phyloP scores from a whole-genome alignment of 2,113 vertebrate genomes.

The Chascanopsetta lugubris region DNA sequence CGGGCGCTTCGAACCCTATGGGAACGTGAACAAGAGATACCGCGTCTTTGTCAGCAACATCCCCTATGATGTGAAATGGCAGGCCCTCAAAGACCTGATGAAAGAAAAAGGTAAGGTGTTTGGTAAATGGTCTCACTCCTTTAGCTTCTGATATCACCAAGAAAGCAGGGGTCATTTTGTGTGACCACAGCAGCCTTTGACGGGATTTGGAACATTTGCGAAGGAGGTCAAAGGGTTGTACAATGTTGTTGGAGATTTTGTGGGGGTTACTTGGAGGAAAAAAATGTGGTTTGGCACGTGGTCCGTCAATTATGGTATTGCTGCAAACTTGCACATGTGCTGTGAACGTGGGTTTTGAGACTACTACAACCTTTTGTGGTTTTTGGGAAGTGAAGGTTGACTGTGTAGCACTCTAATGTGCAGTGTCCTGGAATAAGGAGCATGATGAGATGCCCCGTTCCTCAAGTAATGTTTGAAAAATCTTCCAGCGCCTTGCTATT shows the following conservation, averaged over 20 bases:
- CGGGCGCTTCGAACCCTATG: constrained; percentile 91
- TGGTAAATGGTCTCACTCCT: neutral
- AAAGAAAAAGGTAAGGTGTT: constrained; percentile 94
- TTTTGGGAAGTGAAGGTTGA: constrained; percentile 44
- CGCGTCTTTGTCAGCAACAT: constrained; percentile 98
- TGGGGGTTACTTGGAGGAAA: constrained; percentile 44
- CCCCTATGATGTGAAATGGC: constrained; percentile 98
- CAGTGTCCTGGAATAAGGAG: constrained; percentile 38
- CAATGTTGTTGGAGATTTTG: constrained; percentile 37
- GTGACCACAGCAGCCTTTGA: constrained; percentile 46
- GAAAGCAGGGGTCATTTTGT: constrained; percentile 42
- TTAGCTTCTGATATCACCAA: constrained; percentile 7
- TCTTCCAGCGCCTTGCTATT: neutral
- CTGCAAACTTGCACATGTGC: constrained; percentile 55
- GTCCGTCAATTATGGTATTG: constrained; percentile 34
- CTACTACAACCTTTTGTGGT: constrained; percentile 34
- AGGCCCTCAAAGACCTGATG: constrained; percentile 96
- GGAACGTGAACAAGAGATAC: constrained; percentile 89
- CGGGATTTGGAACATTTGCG: constrained; percentile 15
- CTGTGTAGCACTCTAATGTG: constrained; percentile 32
- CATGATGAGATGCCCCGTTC: constrained; percentile 21
- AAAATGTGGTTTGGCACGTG: constrained; percentile 40
- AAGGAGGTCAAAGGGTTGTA: constrained; percentile 26
- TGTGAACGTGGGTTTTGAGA: constrained; percentile 51
- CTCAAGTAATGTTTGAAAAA: constrained; percentile 23